A percentile compares a stretch with the other conserved stretches of the same genome.
These are phyloP conservation scores for Shargacucullia verbasci DNA, from an alignment of 2,888 invertebrate genomes.

Conservation along the genomic window DNA sequence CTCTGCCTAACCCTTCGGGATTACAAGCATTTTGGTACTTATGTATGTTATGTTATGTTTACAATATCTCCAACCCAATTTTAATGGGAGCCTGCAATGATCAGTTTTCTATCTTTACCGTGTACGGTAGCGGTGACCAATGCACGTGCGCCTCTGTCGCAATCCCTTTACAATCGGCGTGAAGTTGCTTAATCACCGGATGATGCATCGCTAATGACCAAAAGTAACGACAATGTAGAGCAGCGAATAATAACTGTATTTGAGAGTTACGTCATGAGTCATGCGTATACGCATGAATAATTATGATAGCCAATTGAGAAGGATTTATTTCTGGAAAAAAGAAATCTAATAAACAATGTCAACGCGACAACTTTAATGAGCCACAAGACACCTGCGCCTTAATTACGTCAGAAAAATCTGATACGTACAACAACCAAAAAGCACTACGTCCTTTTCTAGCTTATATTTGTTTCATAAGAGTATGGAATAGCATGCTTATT, in stretches of 20 bases:
- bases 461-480: too few relatives aligned
- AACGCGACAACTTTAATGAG: too few relatives aligned
- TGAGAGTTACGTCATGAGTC: background rate
- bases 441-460: too few relatives aligned
- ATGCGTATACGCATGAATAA: background rate
- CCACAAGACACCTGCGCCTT: too few relatives aligned
- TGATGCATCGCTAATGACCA: constrained; percentile 50
- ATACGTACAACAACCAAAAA: too few relatives aligned
- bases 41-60: too few relatives aligned
- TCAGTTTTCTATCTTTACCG: constrained; percentile 40
- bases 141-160: constrained; percentile 60
- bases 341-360: too few relatives aligned
- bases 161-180: constrained; percentile 49
- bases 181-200: constrained; percentile 41
- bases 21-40: too few relatives aligned
- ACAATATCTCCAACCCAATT: constrained; percentile 1
- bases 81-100: constrained; percentile 8
- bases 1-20: too few relatives aligned
- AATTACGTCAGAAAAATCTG: too few relatives aligned
- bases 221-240: constrained; percentile 23
- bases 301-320: background rate
- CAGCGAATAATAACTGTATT: constrained; percentile 5
- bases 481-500: too few relatives aligned
- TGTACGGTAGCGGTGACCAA: constrained; percentile 51
- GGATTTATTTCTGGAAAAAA: too few relatives aligned